A percentile compares a stretch with the other conserved stretches of the same genome.
Conservation (phyloP, 1,140 invertebrate species). For the Sesamia nonagrioides region DNA sequence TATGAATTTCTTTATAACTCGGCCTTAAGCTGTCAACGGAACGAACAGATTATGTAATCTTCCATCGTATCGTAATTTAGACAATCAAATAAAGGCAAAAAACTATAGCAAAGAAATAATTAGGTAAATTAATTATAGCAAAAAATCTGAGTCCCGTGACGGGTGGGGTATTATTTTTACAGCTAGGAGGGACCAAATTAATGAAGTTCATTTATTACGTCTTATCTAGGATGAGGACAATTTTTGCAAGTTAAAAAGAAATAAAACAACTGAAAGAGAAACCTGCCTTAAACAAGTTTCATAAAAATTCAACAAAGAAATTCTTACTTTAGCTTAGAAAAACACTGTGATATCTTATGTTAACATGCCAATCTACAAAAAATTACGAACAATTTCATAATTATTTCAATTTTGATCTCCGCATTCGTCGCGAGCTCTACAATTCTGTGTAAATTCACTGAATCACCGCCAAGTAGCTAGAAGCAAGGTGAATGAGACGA, state of each 20-base stretch:
- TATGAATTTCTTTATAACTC: slow-evolving; percentile 58
- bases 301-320: background rate
- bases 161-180: slow-evolving; percentile 1
- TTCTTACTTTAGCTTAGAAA: slow-evolving; percentile 3
- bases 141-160: slow-evolving; percentile 14
- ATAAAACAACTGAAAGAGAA: background rate
- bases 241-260: slow-evolving; percentile 4
- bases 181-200: slow-evolving; percentile 23
- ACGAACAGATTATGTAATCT: slow-evolving; percentile 1
- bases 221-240: slow-evolving; percentile 20
- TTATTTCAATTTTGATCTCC: slow-evolving; percentile 60
- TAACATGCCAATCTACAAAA: background rate
- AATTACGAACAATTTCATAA: slow-evolving; percentile 41
- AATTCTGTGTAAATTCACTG: slow-evolving; percentile 64
- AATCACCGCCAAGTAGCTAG: slow-evolving; percentile 30
- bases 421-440: slow-evolving; percentile 54
- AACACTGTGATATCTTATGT: background rate
- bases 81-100: slow-evolving; percentile 6
- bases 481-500: slow-evolving; percentile 55
- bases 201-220: slow-evolving; percentile 28
- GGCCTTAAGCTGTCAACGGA: slow-evolving; percentile 35
- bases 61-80: background rate
- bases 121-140: slow-evolving; percentile 10
- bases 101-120: slow-evolving; percentile 7
- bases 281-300: slow-evolving; percentile 11